Evolutionary conservation across 2,797 vertebrate species (phyloP), one percentile per base, ranked within the genome.

Genomic region (Falco naumanni): DNA sequence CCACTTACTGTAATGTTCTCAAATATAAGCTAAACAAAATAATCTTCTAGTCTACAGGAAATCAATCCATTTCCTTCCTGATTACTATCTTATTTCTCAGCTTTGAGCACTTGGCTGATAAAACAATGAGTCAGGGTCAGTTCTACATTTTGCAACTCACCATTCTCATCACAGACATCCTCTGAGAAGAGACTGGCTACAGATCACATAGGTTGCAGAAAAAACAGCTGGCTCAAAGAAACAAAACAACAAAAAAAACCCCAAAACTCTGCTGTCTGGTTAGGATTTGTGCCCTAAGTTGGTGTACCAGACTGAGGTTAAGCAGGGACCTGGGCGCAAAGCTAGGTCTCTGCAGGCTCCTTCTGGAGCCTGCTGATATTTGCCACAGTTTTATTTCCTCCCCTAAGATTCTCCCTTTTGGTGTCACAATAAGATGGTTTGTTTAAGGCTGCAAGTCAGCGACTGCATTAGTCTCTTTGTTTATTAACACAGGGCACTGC

Each of bases 61-160:
- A 97, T 96, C 96, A 94, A 97, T 94, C 92, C 87, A 61, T 96
- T 97, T 95, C 93, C 95, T 96, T 96, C 97, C 97, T 95, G 97
- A 97, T 97, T 66, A 90, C 85, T 69, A 96, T 97, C 96, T 96
- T 26, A 65, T 26, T 80, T 96, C 95, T 95, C 95, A 81, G 93
- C 95, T 96, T 61, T 50, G 90, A 96, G 93, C 59, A 21, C 77
- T 80, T 68, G 84, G 94, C 83, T 64, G 77, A 85, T 88, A 80
- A 64, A 94, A 94, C 84, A 96, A 78, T 90, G 92, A 97, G 81
- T 96, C 96, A 96, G 96, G 95, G 94, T 85, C 96, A 94, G 81
- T 22, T 81, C 65, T 81, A 50, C 70, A 28, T 87, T 95, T 69
- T 96, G 96, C 91, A 94, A 89, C 89, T 92, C 84, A 47, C 78